Base-by-base conservation (phyloP, 2,113 vertebrate species). In the Piaya cayana region DNA sequence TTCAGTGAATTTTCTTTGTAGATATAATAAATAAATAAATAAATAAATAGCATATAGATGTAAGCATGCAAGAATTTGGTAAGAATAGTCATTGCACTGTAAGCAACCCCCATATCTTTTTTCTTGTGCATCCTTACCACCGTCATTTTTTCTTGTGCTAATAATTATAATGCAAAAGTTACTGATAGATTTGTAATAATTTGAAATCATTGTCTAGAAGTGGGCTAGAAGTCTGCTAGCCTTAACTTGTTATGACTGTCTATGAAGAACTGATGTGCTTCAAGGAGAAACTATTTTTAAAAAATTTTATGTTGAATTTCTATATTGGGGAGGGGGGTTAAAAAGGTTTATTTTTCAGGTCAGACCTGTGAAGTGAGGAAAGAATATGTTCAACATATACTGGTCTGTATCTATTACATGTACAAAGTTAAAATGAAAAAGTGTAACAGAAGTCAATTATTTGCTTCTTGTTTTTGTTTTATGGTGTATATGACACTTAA, bases 401-500 rank as follows among this genome's bases (percentile, higher is more conserved):
- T 43, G 15, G 0, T 6, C 9, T 58, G 12, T 42, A 69, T 50
- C 26, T 64, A 8, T 50, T 67, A 9, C 0, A 0, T 20, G 21
- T 15, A 49, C 69, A 6, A 49, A 79, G 15, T 82, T 69, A 30
- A 77, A 82, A 2, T 15, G 20, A 68, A 88, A 78, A 85, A 55
- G 3, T 56, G 14, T 60, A 74, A 39, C 4, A 60, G 14, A 72
- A 89, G 6, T 42, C 10, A 89, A 59, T 77, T 76, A 42, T 62
- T 92, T 87, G 17, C 16, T 88, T 90, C 70, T 70, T 80, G 30
- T 10, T 94, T 91, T 90, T 63, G 11, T 71, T 92, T 76, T 71
- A 15, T 49, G 1, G 0, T 76, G 91, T 92, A 65, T 64, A 62
- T 27, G 11, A 4, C 14, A 27, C 14, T 72, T 83, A 74, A 75